Conservation (phyloP, 64 coral and sea anemone species). For the Catalaphyllia jardinei region DNA sequence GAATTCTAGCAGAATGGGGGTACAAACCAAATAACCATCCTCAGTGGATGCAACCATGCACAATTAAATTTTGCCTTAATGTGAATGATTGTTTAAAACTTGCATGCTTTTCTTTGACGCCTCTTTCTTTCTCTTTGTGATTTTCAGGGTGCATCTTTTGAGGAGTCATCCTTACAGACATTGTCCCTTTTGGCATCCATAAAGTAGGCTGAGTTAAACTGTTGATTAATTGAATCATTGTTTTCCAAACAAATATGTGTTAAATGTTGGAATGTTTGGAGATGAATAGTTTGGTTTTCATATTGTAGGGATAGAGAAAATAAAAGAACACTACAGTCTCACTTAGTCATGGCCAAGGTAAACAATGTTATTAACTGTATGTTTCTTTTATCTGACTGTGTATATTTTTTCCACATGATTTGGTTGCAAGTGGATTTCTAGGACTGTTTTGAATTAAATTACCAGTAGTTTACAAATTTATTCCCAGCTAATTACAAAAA, state of each 20-base stretch:
- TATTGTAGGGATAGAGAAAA: slow-evolving; percentile 66
- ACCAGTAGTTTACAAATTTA: no score
- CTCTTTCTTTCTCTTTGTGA: not conserved
- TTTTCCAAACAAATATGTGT: not conserved
- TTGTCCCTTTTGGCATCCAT: slow-evolving; percentile 82
- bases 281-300: not conserved
- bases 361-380: not conserved
- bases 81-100: no score
- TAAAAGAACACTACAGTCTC: slow-evolving; percentile 59
- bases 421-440: no score
- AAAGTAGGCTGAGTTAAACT: slow-evolving; percentile 35
- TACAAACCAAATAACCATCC: no score
- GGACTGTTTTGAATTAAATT: no score
- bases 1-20: no score
- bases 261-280: not conserved
- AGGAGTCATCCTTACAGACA: slow-evolving; percentile 74
- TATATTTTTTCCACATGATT: no score
- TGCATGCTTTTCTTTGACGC: not conserved
- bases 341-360: slow-evolving; percentile 65
- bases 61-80: no score
- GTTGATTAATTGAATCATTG: not conserved
- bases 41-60: no score
- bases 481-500: no score
- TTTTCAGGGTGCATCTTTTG: slow-evolving; percentile 17
- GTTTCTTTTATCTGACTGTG: not conserved